A percentile compares a stretch with the other conserved stretches of the same genome.
phyloP scores from a whole-genome alignment of 2,888 invertebrate species.

The Drosophila antonietae region DNA sequence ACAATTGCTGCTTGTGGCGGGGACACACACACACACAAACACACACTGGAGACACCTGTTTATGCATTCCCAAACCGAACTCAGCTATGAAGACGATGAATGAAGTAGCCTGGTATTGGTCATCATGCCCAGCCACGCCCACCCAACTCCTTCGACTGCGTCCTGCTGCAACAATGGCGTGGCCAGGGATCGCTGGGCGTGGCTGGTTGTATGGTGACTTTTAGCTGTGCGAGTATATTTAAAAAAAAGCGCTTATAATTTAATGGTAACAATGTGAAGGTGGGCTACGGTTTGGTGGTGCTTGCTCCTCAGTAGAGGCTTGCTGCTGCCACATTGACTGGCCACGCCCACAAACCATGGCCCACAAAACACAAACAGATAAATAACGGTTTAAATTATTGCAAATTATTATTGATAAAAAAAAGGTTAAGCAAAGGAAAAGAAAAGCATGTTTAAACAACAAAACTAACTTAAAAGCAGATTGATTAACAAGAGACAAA shows the following conservation, averaged over 20 bases:
- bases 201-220: background rate
- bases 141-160: background rate
- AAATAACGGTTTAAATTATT: slow-evolving; percentile 71
- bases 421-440: slow-evolving; percentile 36
- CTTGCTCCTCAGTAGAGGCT: slow-evolving; percentile 1
- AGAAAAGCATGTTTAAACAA: slow-evolving; percentile 36
- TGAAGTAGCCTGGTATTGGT: slow-evolving; percentile 2
- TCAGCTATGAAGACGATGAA: background rate
- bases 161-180: slow-evolving; percentile 52
- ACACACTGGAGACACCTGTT: background rate
- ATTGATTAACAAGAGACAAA: slow-evolving; percentile 33
- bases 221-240: slow-evolving; percentile 60
- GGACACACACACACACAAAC: background rate
- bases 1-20: slow-evolving; percentile 10
- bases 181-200: background rate
- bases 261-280: slow-evolving; percentile 56
- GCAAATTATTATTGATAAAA: slow-evolving; percentile 61
- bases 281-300: slow-evolving; percentile 6
- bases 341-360: slow-evolving; percentile 16
- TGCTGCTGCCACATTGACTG: slow-evolving; percentile 24
- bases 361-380: slow-evolving; percentile 24
- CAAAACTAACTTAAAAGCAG: slow-evolving; percentile 50
- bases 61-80: background rate
- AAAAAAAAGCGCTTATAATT: slow-evolving; percentile 78
- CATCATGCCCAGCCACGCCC: background rate